Percentiles rank a stretch among this genome's conserved stretches.
Evolutionary conservation across 1,140 invertebrate genomes (phyloP).

Genomic region (Aricia agestis): DNA sequence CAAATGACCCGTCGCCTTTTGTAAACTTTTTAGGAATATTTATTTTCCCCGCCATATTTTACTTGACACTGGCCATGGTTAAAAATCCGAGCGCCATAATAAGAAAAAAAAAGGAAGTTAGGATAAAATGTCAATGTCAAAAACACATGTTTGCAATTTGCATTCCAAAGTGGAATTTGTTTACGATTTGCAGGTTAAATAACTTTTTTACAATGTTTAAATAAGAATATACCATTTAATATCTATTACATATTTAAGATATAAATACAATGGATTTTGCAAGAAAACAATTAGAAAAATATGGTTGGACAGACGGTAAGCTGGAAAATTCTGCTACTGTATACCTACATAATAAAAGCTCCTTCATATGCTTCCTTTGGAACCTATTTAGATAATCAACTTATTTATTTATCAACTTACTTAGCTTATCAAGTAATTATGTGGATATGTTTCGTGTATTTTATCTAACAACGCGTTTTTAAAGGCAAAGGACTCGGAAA

Average conservation of each 20-base stretch:
- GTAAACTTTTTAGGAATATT: no score
- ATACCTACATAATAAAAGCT: no score
- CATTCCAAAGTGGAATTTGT: neutral
- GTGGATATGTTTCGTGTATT: no score
- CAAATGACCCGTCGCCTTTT: no score
- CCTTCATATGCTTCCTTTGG: no score
- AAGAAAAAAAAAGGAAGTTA: neutral
- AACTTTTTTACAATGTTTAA: neutral
- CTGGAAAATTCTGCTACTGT: no score
- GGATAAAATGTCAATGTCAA: neutral
- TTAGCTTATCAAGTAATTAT: no score
- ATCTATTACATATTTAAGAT: neutral
- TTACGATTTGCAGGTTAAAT: neutral
- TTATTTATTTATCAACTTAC: no score
- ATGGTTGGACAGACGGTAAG: conserved; percentile 84
- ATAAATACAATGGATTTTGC: conserved; percentile 77
- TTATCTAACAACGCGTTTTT: conserved; percentile 10
- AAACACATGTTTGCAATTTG: neutral
- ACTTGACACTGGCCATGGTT: no score
- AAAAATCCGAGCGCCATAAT: no score
- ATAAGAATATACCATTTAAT: neutral
- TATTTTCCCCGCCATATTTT: no score
- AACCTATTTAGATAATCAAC: no score
- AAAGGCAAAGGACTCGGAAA: conserved; percentile 89
- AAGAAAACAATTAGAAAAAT: conserved; percentile 80